These are phyloP conservation scores for Pyrgilauda ruficollis DNA, from an alignment of 2,113 vertebrate genomes.

Conservation along the genomic window DNA sequence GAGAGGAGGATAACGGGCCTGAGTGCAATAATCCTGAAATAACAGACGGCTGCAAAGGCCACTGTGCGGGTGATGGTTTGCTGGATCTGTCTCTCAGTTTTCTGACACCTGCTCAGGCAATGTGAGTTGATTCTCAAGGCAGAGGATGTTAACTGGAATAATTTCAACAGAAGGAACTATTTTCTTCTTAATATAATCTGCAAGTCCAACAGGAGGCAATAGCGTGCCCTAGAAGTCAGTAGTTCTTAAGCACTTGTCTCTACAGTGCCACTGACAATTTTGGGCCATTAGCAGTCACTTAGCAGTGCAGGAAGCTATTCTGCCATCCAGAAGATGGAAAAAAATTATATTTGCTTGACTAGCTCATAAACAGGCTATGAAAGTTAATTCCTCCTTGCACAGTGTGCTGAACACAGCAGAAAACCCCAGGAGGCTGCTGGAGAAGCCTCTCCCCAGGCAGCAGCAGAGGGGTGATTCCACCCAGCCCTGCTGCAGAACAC, in stretches of 20 bases:
- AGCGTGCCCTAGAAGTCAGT: not conserved
- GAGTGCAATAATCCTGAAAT: not conserved
- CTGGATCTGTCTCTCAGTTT: not conserved
- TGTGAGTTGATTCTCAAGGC: not conserved
- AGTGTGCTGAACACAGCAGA: not conserved
- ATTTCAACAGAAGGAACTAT: not conserved
- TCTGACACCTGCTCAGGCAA: not conserved
- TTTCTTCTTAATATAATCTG: not conserved
- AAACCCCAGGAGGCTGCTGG: fast-evolving
- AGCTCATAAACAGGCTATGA: not conserved
- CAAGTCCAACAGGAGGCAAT: not conserved
- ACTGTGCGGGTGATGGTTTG: not conserved
- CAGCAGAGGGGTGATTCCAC: not conserved
- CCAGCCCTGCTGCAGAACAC: not conserved
- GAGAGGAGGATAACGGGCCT: fast-evolving
- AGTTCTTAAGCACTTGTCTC: not conserved
- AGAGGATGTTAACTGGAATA: not conserved
- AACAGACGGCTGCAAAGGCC: not conserved
- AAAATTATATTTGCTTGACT: constrained; percentile 14
- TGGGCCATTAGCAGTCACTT: not conserved
- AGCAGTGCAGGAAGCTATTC: not conserved
- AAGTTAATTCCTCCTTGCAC: not conserved
- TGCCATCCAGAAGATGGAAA: not conserved
- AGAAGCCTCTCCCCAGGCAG: not conserved
- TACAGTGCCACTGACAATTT: not conserved